These are phyloP conservation scores for Stegostoma tigrinum DNA, from an alignment of 2,113 vertebrate genomes.

Conservation along the genomic window DNA sequence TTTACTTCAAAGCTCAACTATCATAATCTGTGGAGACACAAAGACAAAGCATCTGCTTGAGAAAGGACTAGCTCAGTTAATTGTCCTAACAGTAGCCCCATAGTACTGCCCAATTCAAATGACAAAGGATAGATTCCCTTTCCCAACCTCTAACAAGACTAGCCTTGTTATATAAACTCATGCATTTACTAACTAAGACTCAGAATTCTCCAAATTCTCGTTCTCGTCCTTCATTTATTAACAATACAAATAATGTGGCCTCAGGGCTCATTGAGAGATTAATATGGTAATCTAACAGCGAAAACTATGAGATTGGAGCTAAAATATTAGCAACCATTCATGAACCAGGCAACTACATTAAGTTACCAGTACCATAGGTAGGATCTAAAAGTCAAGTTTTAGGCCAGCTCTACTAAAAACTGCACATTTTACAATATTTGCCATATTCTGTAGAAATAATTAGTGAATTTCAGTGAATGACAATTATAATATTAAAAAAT, in stretches of 20 bases:
- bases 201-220: not conserved
- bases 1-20: too few relatives aligned
- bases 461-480: not conserved
- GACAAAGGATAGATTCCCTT: too few relatives aligned
- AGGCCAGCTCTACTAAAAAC: not conserved
- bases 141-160: not conserved
- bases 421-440: not conserved
- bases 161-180: not conserved
- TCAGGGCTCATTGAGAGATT: not conserved
- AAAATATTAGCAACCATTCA: not conserved
- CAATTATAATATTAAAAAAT: not conserved
- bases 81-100: not conserved
- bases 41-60: not conserved
- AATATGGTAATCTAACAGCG: not conserved
- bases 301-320: not conserved
- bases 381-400: not conserved
- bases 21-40: not conserved
- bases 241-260: not conserved
- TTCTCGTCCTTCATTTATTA: not conserved
- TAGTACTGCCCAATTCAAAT: not conserved
- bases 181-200: not conserved
- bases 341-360: not conserved
- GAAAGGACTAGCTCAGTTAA: not conserved
- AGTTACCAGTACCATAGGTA: not conserved
- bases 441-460: not conserved